Percentiles rank a stretch among this genome's conserved stretches.
Evolutionary conservation across 2,797 vertebrate species (phyloP).

Genomic region (Lacerta viridis): DNA sequence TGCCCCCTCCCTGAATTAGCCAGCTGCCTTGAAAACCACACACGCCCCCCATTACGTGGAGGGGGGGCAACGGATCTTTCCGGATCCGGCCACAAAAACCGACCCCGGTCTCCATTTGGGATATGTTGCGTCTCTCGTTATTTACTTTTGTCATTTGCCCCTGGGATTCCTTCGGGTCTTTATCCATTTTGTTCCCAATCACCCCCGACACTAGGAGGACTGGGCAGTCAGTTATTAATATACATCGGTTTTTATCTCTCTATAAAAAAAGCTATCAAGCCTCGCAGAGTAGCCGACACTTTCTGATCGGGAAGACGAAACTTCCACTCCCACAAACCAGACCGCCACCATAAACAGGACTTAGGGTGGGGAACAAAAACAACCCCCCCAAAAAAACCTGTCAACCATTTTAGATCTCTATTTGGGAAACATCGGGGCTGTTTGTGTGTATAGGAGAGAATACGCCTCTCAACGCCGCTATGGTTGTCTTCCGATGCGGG

Average conservation of each 20-base stretch:
- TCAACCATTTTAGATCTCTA: conserved; percentile 82
- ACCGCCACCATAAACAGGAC: conserved; percentile 28
- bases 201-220: background rate
- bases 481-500: background rate
- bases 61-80: background rate
- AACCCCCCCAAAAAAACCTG: conserved; percentile 67
- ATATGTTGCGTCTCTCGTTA: background rate
- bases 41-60: background rate
- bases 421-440: conserved; percentile 58
- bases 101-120: background rate
- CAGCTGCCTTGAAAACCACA: background rate
- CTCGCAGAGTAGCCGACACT: conserved; percentile 52
- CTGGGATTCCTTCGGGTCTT: background rate
- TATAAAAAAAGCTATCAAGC: background rate
- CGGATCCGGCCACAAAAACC: background rate
- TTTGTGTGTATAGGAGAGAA: background rate
- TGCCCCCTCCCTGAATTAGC: background rate
- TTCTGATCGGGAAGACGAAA: conserved; percentile 27
- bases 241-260: background rate
- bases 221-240: background rate
- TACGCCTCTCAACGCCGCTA: conserved; percentile 1
- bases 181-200: conserved; percentile 44
- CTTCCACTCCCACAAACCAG: background rate
- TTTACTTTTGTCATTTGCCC: background rate
- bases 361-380: conserved; percentile 46